Conservation (phyloP, 2,113 vertebrate species). For the Columba janthina region DNA sequence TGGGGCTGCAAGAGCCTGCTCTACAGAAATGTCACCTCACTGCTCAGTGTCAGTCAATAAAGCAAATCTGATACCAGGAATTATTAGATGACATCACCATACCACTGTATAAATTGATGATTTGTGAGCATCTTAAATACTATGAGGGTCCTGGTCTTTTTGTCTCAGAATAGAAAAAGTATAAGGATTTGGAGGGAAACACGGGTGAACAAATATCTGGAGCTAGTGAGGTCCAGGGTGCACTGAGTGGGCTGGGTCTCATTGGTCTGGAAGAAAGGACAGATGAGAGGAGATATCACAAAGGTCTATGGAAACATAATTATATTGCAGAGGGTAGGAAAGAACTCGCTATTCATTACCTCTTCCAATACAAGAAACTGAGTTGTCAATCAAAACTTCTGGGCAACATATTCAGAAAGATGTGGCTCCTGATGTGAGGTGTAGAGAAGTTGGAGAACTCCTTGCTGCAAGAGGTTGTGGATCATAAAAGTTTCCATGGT, state of each 20-base stretch:
- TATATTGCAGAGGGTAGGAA: not conserved
- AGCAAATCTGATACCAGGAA: not conserved
- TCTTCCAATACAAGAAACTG: not conserved
- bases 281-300: not conserved
- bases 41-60: constrained; percentile 3
- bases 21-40: not conserved
- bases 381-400: not conserved
- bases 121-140: not conserved
- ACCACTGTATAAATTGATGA: not conserved
- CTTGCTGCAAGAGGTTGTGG: not conserved
- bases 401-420: not conserved
- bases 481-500: not conserved
- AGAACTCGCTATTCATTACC: not conserved
- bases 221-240: accelerated
- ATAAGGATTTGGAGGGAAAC: not conserved
- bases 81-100: not conserved
- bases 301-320: not conserved
- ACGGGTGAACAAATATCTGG: not conserved
- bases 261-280: not conserved
- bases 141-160: not conserved
- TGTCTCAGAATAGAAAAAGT: not conserved
- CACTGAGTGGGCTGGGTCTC: not conserved
- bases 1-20: not conserved
- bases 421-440: not conserved
- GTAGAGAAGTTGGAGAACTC: not conserved